Evolutionary conservation across 2,797 vertebrate genomes (phyloP), one percentile per base, ranked within the genome.

Genomic region (Syndactyla subalaris): DNA sequence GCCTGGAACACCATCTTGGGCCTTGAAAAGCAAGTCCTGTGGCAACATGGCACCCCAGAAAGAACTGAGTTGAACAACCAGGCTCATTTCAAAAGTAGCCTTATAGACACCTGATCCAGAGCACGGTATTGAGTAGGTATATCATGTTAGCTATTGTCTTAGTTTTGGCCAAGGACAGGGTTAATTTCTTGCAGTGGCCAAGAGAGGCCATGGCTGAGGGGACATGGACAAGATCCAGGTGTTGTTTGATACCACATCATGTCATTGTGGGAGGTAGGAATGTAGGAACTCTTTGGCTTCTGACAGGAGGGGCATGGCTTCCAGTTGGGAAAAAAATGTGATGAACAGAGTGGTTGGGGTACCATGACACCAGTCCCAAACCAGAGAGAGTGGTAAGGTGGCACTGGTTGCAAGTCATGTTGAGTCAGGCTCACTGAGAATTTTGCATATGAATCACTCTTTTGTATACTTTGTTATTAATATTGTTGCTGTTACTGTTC

Each of bases 251-350:
- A 62, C 14, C 30, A 41, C 24, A 18, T 62, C 8, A 41, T 26
- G 14, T 34, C 5, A 7, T 55, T 54, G 39, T 7, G 39, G 39
- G 29, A 36, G 20, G 5, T 46, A 16, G 23, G 24, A 9, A 0
- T 30, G 16, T 54, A 48, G 46, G 16, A 11, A 62, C 17, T 34
- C 34, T 55, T 38, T 23, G 55, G 24, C 48, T 54, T 38, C 20
- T 41, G 21, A 61, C 29, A 77, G 45, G 16, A 48, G 34, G 9
- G 17, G 22, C 0, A 2, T 36, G 21, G 9, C 18, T 71, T 70
- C 41, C 0, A 0, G 12, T 4, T 43, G 14, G 41, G 14, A 27
- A 32, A 62, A 41, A 41, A 34, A 48, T 18, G 14, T 22, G 57
- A 14, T 43, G 30, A 10, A 78, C 43, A n/a, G 43, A 46, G 43